A percentile compares a stretch with the other conserved stretches of the same genome.
Conservation (phyloP, 2,888 invertebrate genomes). For the Masnerella sp. region DNA sequence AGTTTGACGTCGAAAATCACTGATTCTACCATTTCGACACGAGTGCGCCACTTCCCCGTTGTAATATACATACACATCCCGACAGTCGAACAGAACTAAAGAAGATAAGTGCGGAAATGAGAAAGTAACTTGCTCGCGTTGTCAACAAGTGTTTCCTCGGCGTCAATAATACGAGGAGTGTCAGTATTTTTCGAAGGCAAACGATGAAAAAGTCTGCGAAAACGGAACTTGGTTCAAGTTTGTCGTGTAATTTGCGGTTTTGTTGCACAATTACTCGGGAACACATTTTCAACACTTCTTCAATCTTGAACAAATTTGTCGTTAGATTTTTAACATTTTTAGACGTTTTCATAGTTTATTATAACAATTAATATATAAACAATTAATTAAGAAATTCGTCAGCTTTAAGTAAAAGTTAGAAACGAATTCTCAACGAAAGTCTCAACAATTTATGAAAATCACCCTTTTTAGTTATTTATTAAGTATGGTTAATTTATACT, state of each 20-base stretch:
- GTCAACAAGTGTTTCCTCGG: slow-evolving; percentile 25
- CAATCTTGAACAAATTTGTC: background rate
- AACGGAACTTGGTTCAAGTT: slow-evolving; percentile 1
- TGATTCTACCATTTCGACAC: slow-evolving; percentile 8
- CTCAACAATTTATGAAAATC: too few relatives aligned
- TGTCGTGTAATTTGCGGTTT: background rate
- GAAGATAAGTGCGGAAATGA: slow-evolving; percentile 24
- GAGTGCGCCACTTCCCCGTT: background rate
- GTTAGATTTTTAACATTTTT: background rate
- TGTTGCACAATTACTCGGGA: background rate
- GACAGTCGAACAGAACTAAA: background rate
- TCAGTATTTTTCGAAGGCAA: slow-evolving; percentile 4
- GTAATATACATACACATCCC: slow-evolving; percentile 3
- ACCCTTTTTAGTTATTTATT: too few relatives aligned
- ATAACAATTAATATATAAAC: background rate
- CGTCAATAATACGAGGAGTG: slow-evolving; percentile 11
- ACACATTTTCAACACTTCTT: background rate
- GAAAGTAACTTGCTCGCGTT: slow-evolving; percentile 2
- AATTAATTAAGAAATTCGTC: too few relatives aligned
- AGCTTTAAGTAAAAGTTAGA: too few relatives aligned
- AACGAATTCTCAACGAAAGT: too few relatives aligned
- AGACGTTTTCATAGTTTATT: background rate
- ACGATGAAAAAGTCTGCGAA: background rate
- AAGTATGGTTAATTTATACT: too few relatives aligned
- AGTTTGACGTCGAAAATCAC: slow-evolving; percentile 27